Conservation (phyloP, 1,140 invertebrate species). For the Lucilia sericata region DNA sequence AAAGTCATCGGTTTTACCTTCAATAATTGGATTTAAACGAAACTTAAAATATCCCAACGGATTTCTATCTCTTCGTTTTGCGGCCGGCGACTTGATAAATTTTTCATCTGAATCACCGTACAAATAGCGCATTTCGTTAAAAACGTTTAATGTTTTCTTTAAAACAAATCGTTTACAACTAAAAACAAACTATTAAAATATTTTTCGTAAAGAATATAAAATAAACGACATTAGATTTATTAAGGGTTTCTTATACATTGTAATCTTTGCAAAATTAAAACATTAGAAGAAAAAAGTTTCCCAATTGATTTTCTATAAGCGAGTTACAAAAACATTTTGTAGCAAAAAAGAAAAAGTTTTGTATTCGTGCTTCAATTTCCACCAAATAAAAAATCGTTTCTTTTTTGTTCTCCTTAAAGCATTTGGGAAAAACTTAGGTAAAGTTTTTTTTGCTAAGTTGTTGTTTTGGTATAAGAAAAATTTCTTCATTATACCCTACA, state of each 20-base stretch:
- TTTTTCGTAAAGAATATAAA: neutral
- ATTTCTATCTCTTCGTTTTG: neutral
- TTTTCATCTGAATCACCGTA: conserved; percentile 45
- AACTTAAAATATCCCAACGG: conserved; percentile 22
- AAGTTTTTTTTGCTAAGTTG: neutral
- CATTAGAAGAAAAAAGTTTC: neutral
- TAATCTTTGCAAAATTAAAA: neutral
- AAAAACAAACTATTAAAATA: neutral
- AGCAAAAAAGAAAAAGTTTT: neutral
- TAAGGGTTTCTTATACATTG: conserved; percentile 7
- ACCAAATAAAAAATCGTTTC: conserved; percentile 13
- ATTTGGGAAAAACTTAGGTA: neutral
- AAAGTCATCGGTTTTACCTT: neutral
- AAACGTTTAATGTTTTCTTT: neutral
- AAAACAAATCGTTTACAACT: neutral
- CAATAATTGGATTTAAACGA: neutral
- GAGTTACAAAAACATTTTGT: neutral
- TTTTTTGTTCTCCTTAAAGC: neutral
- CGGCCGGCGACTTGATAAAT: neutral
- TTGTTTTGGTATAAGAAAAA: too few relatives aligned
- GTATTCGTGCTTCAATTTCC: conserved; percentile 6
- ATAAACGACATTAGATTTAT: neutral
- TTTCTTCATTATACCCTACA: too few relatives aligned
- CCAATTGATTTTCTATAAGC: conserved; percentile 8
- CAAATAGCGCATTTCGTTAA: conserved; percentile 28